Conservation (phyloP, 2,113 vertebrate species). For the Calypte anna region DNA sequence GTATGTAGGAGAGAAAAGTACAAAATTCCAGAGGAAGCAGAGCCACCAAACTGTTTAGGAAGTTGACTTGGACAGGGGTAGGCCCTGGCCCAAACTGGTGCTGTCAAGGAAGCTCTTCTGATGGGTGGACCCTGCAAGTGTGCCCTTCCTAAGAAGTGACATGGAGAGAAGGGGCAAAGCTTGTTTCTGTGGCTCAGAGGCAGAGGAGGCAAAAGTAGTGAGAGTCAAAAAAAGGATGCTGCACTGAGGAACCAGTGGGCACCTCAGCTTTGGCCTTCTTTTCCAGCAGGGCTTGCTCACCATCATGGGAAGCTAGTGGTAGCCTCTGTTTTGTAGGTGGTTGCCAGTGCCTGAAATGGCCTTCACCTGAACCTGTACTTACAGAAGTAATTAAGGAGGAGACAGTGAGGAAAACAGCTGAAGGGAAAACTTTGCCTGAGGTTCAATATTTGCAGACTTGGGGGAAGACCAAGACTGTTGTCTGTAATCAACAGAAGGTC, state of each 20-base stretch:
- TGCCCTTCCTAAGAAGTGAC: not conserved
- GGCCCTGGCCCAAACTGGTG: not conserved
- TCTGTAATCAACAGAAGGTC: not conserved
- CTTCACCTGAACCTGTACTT: not conserved
- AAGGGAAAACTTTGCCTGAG: not conserved
- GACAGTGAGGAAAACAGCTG: not conserved
- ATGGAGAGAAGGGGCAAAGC: not conserved
- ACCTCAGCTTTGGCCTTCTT: not conserved
- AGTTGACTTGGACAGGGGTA: accelerated
- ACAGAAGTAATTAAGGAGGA: not conserved
- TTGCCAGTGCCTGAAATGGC: not conserved
- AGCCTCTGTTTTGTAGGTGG: not conserved
- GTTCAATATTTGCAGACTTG: not conserved
- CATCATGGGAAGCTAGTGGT: not conserved
- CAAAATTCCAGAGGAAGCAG: not conserved
- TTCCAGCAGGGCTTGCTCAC: not conserved
- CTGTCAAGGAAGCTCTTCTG: not conserved
- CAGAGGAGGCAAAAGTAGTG: not conserved
- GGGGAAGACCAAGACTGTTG: not conserved
- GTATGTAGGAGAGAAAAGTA: not conserved
- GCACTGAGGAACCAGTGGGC: no score
- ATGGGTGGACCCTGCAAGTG: not conserved
- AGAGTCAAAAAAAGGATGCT: not conserved
- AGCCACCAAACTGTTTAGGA: not conserved
- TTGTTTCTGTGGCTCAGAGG: not conserved